Evolutionary conservation across 2,797 vertebrate genomes (phyloP), one percentile per base, ranked within the genome.

Genomic region (Ibycter americanus): DNA sequence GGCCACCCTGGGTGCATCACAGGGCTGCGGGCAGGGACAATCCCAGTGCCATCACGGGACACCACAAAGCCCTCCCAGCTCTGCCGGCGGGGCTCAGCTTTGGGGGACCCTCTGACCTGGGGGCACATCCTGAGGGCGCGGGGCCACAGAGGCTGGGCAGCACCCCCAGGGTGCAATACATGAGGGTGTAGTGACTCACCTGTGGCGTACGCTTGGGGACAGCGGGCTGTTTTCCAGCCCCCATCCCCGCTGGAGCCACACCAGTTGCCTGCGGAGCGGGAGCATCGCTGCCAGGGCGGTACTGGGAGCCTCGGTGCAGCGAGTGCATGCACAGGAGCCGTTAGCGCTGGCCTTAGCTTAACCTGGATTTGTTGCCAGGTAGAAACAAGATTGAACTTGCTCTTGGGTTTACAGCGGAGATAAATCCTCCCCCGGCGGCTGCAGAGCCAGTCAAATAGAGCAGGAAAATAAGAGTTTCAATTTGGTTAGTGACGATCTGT

Each of bases 351-450:
- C 65, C 93, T 49, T 15, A 15, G 85, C 44, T 94, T 89, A 55
- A 87, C 86, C 87, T 18, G 96, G 63, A 2, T 87, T 63, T 65
- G 74, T 59, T 76, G 83, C 85, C 95, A 74, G 93, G 72, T 82
- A 26, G 76, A 34, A 86, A 86, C 21, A 89, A 76, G 87, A 22
- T 8, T 44, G 91, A 90, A 26, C 93, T 91, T 42, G 84, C 91
- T 81, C 34, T 31, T 32, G 82, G 65, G 12, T 95, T 95, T 90
- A 11, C 20, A 65, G 87, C 2, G 2, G 49, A 82, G 87, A 89
- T 71, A 46, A 95, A 93, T 94, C 92, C 82, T 94, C 74, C 76
- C 68, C 70, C 13, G 27, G 17, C 3, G 72, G 91, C 90, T 76
- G 80, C 82, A 25, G 82, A 58, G 73, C 31, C 4, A 3, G 25